Percentiles rank a stretch among this genome's conserved stretches.
These are phyloP conservation scores for Netelia inedita DNA, from an alignment of 2,888 invertebrate genomes.

Conservation along the genomic window DNA sequence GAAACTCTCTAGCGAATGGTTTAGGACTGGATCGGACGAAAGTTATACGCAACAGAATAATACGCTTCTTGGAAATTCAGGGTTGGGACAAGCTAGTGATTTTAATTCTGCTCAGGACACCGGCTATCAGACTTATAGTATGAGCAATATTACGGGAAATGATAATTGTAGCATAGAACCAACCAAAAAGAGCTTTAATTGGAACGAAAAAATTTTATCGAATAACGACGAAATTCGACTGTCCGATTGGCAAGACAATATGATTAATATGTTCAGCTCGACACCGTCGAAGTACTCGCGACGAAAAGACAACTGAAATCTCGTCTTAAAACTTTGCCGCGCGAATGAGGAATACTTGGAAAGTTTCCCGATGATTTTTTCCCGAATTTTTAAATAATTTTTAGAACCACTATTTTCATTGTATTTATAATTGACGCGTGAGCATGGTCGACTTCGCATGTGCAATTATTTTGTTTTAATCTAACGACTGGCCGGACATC, in stretches of 20 bases:
- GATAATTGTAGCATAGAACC: conserved; percentile 76
- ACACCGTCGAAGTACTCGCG: conserved; percentile 80
- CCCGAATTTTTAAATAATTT: not conserved
- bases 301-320: conserved; percentile 62
- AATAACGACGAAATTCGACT: conserved; percentile 76
- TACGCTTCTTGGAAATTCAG: conserved; percentile 72
- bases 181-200: conserved; percentile 71
- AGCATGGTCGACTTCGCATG: conserved; percentile 48
- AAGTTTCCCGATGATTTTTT: conserved; percentile 30
- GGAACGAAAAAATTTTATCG: conserved; percentile 74
- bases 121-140: conserved; percentile 82
- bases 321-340: not conserved
- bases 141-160: conserved; percentile 75
- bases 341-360: conserved; percentile 30
- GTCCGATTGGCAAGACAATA: conserved; percentile 79
- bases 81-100: conserved; percentile 75
- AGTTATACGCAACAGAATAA: conserved; percentile 74
- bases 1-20: conserved; percentile 69
- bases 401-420: conserved; percentile 6
- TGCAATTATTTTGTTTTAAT: conserved; percentile 53
- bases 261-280: conserved; percentile 79
- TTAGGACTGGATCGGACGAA: conserved; percentile 74
- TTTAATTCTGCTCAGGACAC: conserved; percentile 80
- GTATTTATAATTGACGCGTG: conserved; percentile 50
- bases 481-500: conserved; percentile 7